Evolutionary conservation across 2,113 vertebrate genomes (phyloP).

Genomic region (Mugil cephalus): DNA sequence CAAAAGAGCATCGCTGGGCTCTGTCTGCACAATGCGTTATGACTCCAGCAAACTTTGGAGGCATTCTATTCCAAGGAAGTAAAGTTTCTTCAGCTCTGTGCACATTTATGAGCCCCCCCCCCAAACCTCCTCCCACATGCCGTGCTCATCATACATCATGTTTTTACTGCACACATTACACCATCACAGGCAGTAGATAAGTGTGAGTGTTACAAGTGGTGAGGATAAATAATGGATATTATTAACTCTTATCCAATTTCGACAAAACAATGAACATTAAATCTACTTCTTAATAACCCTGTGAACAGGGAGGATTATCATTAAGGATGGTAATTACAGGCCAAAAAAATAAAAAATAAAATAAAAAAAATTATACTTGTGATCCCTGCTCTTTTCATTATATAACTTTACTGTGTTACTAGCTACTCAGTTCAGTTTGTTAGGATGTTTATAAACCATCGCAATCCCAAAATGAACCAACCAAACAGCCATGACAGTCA

Average conservation of each 20-base stretch:
- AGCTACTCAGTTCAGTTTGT: not conserved
- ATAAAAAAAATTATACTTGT: slow-evolving; percentile 3
- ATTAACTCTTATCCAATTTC: slow-evolving; percentile 15
- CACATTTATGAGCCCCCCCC: too few relatives aligned
- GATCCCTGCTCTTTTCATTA: not conserved
- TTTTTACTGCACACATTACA: slow-evolving; percentile 1
- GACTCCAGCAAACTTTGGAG: slow-evolving; percentile 17
- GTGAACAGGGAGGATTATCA: not conserved
- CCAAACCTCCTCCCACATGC: too few relatives aligned
- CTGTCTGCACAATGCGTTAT: not conserved
- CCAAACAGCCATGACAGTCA: too few relatives aligned
- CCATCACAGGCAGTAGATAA: not conserved
- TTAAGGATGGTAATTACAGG: slow-evolving; percentile 3
- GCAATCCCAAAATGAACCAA: not conserved
- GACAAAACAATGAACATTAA: slow-evolving; percentile 17
- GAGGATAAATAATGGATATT: slow-evolving; percentile 22
- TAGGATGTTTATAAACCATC: too few relatives aligned
- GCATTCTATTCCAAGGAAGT: not conserved
- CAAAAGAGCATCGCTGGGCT: not conserved
- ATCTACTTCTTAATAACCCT: slow-evolving; percentile 20
- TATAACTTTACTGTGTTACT: not conserved
- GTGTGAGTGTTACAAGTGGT: not conserved
- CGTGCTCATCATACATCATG: not conserved
- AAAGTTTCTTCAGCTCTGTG: not conserved
- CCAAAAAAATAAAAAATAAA: slow-evolving; percentile 12